These are phyloP conservation scores for Dasyornis broadbenti DNA, from an alignment of 2,113 vertebrate species.

Conservation along the genomic window DNA sequence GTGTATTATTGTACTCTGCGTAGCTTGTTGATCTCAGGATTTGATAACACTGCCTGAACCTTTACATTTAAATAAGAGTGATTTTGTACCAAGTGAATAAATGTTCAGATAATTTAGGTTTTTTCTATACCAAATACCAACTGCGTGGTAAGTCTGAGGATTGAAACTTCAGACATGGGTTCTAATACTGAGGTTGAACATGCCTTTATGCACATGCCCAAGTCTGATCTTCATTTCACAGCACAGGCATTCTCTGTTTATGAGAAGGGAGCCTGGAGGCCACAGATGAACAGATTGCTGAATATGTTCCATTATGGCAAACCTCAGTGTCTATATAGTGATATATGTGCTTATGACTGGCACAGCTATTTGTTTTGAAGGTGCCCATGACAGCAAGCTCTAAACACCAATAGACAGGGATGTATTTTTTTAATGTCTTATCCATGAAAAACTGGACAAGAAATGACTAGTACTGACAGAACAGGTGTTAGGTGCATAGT, in stretches of 20 bases:
- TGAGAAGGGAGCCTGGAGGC: background rate
- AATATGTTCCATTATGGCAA: background rate
- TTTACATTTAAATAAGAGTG: background rate
- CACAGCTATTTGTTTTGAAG: background rate
- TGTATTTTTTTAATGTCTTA: background rate
- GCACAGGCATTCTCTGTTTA: background rate
- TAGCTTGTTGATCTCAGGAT: background rate
- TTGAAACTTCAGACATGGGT: background rate
- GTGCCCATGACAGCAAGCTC: background rate
- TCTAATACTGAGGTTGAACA: background rate
- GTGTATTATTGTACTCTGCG: background rate
- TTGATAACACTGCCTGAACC: background rate
- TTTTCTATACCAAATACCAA: background rate
- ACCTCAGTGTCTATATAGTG: background rate
- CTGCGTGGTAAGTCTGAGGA: background rate
- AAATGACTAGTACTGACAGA: background rate
- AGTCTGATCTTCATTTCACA: background rate
- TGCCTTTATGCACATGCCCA: background rate
- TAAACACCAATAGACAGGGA: background rate
- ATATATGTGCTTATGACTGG: background rate
- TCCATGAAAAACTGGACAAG: background rate
- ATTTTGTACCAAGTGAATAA: background rate
- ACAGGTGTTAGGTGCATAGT: background rate
- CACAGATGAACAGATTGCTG: background rate
- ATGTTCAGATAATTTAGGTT: background rate